These are phyloP conservation scores for Deilephila elpenor DNA, from an alignment of 2,888 invertebrate species.

Conservation along the genomic window DNA sequence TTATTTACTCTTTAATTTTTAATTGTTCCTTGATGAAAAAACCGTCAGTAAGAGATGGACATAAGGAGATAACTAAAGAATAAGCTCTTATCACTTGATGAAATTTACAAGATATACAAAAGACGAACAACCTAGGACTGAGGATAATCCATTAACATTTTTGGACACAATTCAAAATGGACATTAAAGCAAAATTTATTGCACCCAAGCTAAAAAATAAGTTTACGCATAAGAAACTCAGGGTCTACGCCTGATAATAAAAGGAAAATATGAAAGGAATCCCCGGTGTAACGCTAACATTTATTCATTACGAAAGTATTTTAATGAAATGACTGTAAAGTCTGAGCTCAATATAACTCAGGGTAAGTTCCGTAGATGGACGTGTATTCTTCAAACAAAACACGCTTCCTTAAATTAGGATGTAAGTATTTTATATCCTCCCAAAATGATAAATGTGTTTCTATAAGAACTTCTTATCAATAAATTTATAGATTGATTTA, in stretches of 20 bases:
- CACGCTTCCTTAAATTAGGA: not conserved
- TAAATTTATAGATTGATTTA: too few species aligned
- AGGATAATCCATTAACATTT: slow-evolving; percentile 64
- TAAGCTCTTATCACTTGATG: slow-evolving; percentile 48
- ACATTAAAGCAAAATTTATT: slow-evolving; percentile 71
- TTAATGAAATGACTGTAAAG: slow-evolving; percentile 63
- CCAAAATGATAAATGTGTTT: too few species aligned
- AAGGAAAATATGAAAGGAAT: slow-evolving; percentile 66
- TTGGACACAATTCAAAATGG: slow-evolving; percentile 66
- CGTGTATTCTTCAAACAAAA: not conserved
- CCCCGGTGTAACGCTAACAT: slow-evolving; percentile 70
- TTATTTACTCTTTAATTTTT: too few species aligned
- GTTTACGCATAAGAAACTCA: slow-evolving; percentile 60
- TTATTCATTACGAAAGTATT: slow-evolving; percentile 78
- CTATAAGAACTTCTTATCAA: too few species aligned
- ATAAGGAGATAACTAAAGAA: slow-evolving; percentile 19
- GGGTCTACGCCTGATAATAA: slow-evolving; percentile 71
- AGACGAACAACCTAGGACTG: slow-evolving; percentile 56
- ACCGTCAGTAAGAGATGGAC: not conserved
- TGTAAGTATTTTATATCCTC: not conserved
- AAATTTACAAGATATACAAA: slow-evolving; percentile 54
- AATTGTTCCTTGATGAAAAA: too few species aligned
- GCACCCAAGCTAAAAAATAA: slow-evolving; percentile 67
- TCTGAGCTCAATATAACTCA: not conserved
- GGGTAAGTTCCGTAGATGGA: not conserved